Evolutionary conservation across 2,797 vertebrate genomes (phyloP).

Genomic region (Eidolon dupreanum): DNA sequence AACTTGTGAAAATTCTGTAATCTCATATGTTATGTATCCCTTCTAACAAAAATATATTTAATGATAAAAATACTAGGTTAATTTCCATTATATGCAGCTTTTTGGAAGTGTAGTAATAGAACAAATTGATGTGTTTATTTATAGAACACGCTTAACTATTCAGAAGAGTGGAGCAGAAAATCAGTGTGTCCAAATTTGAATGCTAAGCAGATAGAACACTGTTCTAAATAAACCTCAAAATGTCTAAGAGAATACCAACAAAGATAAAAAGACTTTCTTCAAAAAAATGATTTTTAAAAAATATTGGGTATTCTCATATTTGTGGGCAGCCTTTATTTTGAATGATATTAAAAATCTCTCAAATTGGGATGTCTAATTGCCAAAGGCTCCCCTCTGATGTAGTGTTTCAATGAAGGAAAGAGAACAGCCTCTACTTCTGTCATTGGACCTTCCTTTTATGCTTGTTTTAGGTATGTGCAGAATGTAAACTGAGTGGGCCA

Average conservation of each 20-base stretch:
- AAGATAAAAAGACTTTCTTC: not conserved
- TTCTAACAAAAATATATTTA: constrained; percentile 90
- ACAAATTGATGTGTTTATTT: constrained; percentile 60
- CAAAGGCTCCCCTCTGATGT: constrained; percentile 25
- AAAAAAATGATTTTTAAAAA: not conserved
- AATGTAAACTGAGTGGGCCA: not conserved
- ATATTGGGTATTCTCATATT: not conserved
- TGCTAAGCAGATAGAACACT: constrained; percentile 23
- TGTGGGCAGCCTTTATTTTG: constrained; percentile 50
- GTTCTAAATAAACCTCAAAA: constrained; percentile 32
- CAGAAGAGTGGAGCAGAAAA: constrained; percentile 40
- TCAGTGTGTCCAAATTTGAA: constrained; percentile 42
- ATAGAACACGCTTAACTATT: constrained; percentile 48
- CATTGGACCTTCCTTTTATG: not conserved
- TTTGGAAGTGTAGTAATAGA: constrained; percentile 47
- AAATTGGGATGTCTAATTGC: constrained; percentile 39
- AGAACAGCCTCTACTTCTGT: not conserved
- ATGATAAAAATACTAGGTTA: constrained; percentile 81
- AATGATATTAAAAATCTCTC: constrained; percentile 44
- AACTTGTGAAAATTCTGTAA: constrained; percentile 84
- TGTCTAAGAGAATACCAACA: constrained; percentile 31
- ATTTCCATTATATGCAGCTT: constrained; percentile 69
- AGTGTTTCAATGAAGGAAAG: not conserved
- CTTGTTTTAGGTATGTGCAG: not conserved
- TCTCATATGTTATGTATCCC: constrained; percentile 88